Conservation (phyloP, 2,113 vertebrate genomes). For the Sitta europaea region DNA sequence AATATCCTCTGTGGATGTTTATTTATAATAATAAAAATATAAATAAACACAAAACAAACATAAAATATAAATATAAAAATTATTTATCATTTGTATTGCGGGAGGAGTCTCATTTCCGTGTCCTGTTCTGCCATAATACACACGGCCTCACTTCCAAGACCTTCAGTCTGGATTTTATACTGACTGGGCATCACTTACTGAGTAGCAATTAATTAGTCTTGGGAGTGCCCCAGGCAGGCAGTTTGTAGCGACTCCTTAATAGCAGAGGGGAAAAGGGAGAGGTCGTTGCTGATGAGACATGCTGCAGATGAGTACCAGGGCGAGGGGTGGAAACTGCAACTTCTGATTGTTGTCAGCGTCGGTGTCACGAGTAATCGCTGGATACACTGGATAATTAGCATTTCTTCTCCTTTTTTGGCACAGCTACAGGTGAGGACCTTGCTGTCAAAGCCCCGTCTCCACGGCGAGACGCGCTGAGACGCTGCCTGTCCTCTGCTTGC, state of each 20-base stretch:
- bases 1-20: background rate
- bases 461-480: rapidly evolving
- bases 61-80: background rate
- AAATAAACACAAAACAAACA: background rate
- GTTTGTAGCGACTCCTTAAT: background rate
- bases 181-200: background rate
- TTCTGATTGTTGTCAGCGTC: background rate
- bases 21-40: background rate
- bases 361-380: background rate
- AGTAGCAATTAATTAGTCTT: background rate
- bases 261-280: background rate
- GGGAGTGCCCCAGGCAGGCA: background rate
- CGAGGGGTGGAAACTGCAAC: background rate
- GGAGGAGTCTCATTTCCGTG: rapidly evolving
- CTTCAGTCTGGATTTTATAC: background rate
- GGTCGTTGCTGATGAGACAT: background rate
- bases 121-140: background rate
- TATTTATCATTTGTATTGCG: no score
- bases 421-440: rapidly evolving
- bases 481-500: background rate
- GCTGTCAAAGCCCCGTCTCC: rapidly evolving
- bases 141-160: background rate
- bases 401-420: background rate
- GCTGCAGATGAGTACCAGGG: background rate
- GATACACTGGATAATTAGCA: background rate